Conservation (phyloP, 2,797 vertebrate genomes). For the Amblyraja radiata region DNA sequence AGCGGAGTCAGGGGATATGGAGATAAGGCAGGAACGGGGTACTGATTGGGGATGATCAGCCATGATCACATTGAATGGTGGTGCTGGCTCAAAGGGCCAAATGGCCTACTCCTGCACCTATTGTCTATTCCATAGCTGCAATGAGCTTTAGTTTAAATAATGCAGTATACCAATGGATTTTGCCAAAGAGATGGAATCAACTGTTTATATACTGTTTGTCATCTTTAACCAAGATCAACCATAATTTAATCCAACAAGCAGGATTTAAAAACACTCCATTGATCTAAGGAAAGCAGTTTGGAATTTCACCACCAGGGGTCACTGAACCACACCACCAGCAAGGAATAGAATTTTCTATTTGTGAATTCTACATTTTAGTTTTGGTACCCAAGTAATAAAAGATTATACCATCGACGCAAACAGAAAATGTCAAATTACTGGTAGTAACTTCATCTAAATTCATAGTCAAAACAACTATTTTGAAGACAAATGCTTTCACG, state of each 20-base stretch:
- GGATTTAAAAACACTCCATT: background rate
- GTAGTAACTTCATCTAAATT: background rate
- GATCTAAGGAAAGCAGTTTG: background rate
- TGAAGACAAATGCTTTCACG: background rate
- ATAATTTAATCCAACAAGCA: background rate
- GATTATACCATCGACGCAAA: background rate
- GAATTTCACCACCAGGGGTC: background rate
- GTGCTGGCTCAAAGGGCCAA: no score
- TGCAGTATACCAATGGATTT: background rate
- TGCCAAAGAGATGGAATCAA: background rate
- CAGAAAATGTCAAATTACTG: background rate
- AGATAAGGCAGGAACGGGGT: no score
- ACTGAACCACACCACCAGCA: background rate
- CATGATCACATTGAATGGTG: no score
- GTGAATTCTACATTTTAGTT: background rate
- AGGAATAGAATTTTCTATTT: background rate
- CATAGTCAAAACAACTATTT: background rate
- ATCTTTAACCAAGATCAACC: background rate
- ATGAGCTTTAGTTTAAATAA: background rate
- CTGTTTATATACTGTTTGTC: background rate
- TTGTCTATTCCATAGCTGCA: background rate
- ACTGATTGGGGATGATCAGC: no score
- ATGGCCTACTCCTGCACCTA: no score
- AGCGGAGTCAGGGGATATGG: no score
- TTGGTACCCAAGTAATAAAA: background rate